Evolutionary conservation across 2,888 invertebrate genomes (phyloP).

Genomic region (Margaritifera margaritifera): DNA sequence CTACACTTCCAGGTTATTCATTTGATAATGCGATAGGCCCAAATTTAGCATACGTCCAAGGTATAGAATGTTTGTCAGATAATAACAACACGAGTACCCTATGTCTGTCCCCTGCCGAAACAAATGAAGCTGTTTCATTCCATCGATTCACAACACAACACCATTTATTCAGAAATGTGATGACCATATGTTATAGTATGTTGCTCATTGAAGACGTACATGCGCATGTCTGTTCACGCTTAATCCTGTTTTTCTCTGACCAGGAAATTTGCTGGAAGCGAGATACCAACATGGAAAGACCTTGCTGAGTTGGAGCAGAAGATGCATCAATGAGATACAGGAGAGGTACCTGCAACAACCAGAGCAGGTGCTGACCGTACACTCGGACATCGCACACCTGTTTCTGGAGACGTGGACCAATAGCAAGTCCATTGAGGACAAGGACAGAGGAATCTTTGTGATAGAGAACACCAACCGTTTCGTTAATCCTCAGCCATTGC

Average conservation of each 20-base stretch:
- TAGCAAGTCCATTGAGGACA: conserved; percentile 44
- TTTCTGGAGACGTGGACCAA: conserved; percentile 56
- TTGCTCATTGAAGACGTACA: no score
- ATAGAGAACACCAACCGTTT: conserved; percentile 39
- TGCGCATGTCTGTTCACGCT: neutral
- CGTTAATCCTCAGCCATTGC: conserved; percentile 59
- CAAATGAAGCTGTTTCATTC: no score
- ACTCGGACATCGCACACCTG: conserved; percentile 55
- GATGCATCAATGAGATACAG: conserved; percentile 32
- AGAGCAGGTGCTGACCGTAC: conserved; percentile 40
- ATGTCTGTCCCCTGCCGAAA: no score
- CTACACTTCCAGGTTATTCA: no score
- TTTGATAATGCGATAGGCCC: no score
- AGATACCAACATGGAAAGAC: conserved; percentile 39
- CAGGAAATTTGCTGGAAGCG: conserved; percentile 33
- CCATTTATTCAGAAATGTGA: no score
- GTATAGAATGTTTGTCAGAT: no score
- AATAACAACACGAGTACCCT: no score
- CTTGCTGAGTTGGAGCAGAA: conserved; percentile 42
- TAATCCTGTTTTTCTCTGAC: conserved; percentile 1
- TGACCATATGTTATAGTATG: no score
- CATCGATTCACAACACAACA: no score
- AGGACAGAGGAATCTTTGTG: conserved; percentile 23
- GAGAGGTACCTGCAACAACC: conserved; percentile 42
- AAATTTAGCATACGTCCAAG: no score